Evolutionary conservation across 2,888 invertebrate genomes (phyloP).

Genomic region (Xanthorhoe designata): DNA sequence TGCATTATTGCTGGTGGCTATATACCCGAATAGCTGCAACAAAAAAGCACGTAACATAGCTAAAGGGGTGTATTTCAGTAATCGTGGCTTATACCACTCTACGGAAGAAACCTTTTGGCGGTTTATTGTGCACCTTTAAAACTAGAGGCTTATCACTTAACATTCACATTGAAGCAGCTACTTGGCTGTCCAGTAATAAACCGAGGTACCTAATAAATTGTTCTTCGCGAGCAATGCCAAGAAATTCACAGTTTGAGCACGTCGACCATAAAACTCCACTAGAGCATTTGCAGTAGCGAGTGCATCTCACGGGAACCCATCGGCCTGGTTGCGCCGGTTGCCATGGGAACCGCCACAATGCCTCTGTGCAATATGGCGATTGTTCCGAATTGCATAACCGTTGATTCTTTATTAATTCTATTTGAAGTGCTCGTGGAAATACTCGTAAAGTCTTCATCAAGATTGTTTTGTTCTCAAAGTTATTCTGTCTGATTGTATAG

Average conservation of each 20-base stretch:
- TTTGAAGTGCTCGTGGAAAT: conserved; percentile 18
- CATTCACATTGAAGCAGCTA: no score
- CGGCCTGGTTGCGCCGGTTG: conserved; percentile 41
- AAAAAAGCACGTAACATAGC: no score
- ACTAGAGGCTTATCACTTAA: no score
- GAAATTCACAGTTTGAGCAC: background rate
- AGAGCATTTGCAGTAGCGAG: background rate
- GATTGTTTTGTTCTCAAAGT: conserved; percentile 14
- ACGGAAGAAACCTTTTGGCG: no score
- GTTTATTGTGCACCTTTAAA: no score
- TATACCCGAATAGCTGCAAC: no score
- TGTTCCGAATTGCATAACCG: conserved; percentile 54
- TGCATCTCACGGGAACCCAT: conserved; percentile 45
- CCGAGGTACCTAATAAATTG: no score
- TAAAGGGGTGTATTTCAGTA: no score
- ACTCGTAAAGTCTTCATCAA: conserved; percentile 8
- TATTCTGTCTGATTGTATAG: conserved; percentile 4
- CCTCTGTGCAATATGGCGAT: conserved; percentile 51
- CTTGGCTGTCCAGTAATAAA: no score
- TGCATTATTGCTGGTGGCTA: background rate
- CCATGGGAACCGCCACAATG: conserved; percentile 51
- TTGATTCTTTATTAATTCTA: conserved; percentile 33
- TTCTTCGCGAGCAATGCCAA: background rate
- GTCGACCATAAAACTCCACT: conserved; percentile 9
- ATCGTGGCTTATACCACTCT: no score